These are phyloP conservation scores for Rhinoraja longicauda DNA, from an alignment of 2,797 vertebrate species.

Conservation along the genomic window DNA sequence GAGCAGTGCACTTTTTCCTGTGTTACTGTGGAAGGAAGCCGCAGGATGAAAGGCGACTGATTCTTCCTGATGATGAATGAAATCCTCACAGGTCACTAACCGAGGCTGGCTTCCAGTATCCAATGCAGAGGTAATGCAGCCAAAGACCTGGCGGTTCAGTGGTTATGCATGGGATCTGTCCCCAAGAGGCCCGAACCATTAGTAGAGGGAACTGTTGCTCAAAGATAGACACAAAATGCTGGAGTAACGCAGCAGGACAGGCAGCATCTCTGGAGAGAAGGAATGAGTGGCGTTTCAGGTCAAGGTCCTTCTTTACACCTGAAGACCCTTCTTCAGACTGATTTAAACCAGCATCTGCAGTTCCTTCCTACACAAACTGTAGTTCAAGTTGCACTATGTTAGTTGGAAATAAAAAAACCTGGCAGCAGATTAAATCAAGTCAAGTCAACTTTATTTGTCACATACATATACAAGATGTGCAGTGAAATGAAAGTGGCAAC, in stretches of 20 bases:
- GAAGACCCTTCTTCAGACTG: too few relatives aligned
- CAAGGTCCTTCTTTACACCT: too few relatives aligned
- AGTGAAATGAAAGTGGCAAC: too few relatives aligned
- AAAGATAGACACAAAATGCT: background rate
- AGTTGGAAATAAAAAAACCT: background rate
- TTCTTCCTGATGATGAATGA: background rate
- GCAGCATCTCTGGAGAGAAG: too few relatives aligned
- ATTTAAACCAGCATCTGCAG: too few relatives aligned
- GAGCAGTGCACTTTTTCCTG: background rate
- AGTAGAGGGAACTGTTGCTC: background rate
- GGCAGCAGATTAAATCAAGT: background rate
- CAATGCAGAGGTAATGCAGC: background rate
- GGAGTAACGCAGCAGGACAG: too few relatives aligned
- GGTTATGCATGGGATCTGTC: too few relatives aligned
- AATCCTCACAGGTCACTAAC: background rate
- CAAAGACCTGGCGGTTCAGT: background rate
- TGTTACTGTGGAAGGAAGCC: background rate
- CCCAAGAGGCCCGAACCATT: background rate
- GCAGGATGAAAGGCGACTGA: background rate
- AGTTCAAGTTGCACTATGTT: background rate
- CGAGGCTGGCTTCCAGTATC: background rate
- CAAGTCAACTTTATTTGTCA: too few relatives aligned
- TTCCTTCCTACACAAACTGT: background rate
- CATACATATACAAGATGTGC: too few relatives aligned
- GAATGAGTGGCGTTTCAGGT: too few relatives aligned